Evolutionary conservation across 2,113 vertebrate species (phyloP).

Genomic region (Felis chaus): DNA sequence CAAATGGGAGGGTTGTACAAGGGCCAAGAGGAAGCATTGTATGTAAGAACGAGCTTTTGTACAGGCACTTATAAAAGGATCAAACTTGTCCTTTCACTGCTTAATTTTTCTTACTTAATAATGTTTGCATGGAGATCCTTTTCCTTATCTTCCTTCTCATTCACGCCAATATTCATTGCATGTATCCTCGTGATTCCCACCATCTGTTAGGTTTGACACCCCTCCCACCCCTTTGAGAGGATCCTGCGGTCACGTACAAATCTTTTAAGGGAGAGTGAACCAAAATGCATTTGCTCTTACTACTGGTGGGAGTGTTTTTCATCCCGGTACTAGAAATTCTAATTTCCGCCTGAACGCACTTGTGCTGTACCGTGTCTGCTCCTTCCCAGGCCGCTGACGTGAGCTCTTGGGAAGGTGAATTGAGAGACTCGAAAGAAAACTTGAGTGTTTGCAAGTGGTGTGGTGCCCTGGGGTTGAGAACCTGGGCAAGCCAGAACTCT

Average conservation of each 20-base stretch:
- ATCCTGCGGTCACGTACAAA: background rate
- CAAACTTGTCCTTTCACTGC: background rate
- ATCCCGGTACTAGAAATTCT: background rate
- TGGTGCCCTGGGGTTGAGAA: background rate
- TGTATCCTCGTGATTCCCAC: background rate
- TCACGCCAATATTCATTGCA: background rate
- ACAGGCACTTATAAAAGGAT: background rate
- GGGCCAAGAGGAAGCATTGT: background rate
- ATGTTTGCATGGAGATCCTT: background rate
- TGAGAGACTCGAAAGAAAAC: background rate
- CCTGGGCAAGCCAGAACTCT: background rate
- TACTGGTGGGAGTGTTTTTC: background rate
- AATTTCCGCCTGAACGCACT: background rate
- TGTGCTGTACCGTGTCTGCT: background rate
- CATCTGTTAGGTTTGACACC: constrained; percentile 31
- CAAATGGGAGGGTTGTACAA: rapidly evolving
- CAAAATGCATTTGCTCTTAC: background rate
- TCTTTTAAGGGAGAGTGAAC: background rate
- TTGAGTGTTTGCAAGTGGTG: background rate
- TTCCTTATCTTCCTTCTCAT: background rate
- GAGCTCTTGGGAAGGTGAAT: background rate
- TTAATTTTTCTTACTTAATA: constrained; percentile 4
- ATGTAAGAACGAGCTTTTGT: background rate
- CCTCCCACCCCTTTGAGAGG: background rate
- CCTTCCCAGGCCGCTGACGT: background rate